These are phyloP conservation scores for Anneissia japonica DNA, from an alignment of 35 echinoderm and acorn worm genomes.

Conservation along the genomic window DNA sequence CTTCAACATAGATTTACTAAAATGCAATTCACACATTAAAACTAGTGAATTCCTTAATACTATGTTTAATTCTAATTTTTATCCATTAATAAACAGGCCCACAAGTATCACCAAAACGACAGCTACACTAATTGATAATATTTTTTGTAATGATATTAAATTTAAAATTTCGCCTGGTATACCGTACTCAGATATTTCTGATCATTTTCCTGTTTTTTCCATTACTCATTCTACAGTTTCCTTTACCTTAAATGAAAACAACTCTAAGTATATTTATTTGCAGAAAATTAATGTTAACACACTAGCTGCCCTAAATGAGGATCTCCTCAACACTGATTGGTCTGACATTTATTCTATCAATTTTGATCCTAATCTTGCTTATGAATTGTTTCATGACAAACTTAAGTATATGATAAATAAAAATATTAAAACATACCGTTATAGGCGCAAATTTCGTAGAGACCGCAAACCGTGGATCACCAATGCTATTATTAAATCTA, in stretches of 20 bases:
- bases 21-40: too few relatives aligned
- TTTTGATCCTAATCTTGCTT: neutral
- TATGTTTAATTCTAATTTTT: too few relatives aligned
- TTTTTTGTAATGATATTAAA: neutral
- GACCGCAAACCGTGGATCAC: neutral
- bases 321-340: neutral
- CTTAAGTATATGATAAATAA: neutral
- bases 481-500: neutral
- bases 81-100: neutral
- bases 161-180: neutral
- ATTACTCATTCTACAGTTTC: neutral
- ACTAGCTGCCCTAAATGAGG: neutral
- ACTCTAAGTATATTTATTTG: neutral
- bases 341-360: neutral
- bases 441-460: neutral
- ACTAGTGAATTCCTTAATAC: too few relatives aligned
- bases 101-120: neutral
- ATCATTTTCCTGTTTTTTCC: neutral
- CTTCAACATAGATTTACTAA: too few relatives aligned
- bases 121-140: neutral
- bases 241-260: neutral
- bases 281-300: neutral
- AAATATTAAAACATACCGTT: neutral
- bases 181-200: neutral
- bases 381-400: neutral